Evolutionary conservation across 2,888 invertebrate genomes (phyloP).

Genomic region (Troides oblongomaculatus): DNA sequence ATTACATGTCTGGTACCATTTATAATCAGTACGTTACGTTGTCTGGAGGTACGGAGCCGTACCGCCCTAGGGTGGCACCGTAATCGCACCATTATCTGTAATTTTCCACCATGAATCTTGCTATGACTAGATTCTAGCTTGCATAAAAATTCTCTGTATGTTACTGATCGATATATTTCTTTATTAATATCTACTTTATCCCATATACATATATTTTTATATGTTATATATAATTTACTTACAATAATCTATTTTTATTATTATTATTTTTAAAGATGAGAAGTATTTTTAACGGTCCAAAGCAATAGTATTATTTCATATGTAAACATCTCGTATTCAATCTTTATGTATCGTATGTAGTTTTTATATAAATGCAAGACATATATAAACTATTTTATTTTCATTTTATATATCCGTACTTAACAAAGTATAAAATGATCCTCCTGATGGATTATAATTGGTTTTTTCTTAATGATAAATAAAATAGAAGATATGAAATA

Average conservation of each 20-base stretch:
- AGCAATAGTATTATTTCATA: too few relatives aligned
- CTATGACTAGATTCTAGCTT: slow-evolving; percentile 55
- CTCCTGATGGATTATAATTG: background rate
- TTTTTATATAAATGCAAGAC: too few relatives aligned
- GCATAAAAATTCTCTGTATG: slow-evolving; percentile 26
- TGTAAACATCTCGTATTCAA: too few relatives aligned
- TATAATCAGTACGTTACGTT: slow-evolving; percentile 71
- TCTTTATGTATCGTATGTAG: too few relatives aligned
- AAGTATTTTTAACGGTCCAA: too few relatives aligned
- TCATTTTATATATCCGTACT: too few relatives aligned
- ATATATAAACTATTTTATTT: too few relatives aligned
- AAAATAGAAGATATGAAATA: background rate
- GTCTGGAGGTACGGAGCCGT: slow-evolving; percentile 40
- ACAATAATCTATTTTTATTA: too few relatives aligned
- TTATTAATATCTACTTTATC: background rate
- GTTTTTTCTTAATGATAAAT: background rate
- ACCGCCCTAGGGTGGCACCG: slow-evolving; percentile 53
- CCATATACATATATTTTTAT: background rate
- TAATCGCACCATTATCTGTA: slow-evolving; percentile 78
- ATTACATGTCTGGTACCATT: slow-evolving; percentile 74
- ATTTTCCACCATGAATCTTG: slow-evolving; percentile 76
- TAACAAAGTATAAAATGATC: too few relatives aligned
- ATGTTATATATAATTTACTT: too few relatives aligned
- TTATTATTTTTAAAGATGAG: too few relatives aligned
- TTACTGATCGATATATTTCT: background rate